A percentile compares a stretch with the other conserved stretches of the same genome.
phyloP scores from a whole-genome alignment of 2,113 vertebrate genomes.

The Ptilorrhoa leucosticta region DNA sequence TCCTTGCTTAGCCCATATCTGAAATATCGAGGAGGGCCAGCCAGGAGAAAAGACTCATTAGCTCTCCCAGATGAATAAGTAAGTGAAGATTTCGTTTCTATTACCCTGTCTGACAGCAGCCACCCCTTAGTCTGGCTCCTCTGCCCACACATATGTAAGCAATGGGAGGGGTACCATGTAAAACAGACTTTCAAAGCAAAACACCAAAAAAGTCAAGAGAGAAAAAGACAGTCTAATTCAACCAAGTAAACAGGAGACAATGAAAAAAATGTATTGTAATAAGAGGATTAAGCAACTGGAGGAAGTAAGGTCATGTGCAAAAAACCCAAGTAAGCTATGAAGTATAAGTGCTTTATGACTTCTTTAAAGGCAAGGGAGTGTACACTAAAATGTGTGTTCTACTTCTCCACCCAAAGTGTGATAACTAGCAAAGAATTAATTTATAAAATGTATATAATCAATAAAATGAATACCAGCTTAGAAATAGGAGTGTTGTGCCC shows the following conservation, averaged over 20 bases:
- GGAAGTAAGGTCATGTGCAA: neutral
- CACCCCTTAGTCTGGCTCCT: slow-evolving; percentile 38
- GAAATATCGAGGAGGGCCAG: neutral
- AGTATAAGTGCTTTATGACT: neutral
- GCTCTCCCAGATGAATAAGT: neutral
- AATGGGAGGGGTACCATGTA: slow-evolving; percentile 40
- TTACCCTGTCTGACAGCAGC: slow-evolving; percentile 24
- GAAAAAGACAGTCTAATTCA: neutral
- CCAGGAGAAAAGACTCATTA: neutral
- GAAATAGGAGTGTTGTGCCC: neutral
- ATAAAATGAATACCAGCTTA: neutral
- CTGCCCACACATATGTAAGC: slow-evolving; percentile 59
- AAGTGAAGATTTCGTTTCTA: neutral
- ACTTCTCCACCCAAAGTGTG: neutral
- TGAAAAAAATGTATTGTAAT: neutral
- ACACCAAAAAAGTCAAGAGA: neutral
- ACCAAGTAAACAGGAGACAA: neutral
- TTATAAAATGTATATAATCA: neutral
- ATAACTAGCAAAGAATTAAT: neutral
- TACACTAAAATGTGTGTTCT: neutral
- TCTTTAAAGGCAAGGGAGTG: neutral
- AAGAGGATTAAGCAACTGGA: neutral
- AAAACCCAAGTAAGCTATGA: neutral
- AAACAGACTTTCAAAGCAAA: slow-evolving; percentile 43
- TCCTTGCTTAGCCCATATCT: neutral